Base-by-base conservation (phyloP, 2,888 invertebrate genomes). In the Chrysotoxum bicinctum region DNA sequence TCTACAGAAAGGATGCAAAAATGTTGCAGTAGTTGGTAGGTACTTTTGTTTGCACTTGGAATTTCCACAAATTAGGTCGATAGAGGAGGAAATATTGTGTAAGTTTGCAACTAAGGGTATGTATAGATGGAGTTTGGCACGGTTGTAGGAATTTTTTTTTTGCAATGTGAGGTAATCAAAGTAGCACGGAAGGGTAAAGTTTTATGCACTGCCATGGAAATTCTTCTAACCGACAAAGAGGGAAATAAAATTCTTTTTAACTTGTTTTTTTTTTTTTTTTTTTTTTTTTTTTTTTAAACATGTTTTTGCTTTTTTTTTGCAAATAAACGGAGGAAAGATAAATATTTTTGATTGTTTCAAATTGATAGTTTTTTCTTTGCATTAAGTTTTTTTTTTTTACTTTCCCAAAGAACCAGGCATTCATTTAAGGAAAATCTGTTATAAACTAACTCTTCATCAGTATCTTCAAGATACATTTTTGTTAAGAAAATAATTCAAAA, bases 21-120 rank as follows among this genome's bases (percentile, higher is more conserved):
- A 79, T 80, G 60, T 80, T 80, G 84, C 84, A 80, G 84, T 62
- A 66, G 66, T 66, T 50, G 48, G 50, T 66, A 74, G 70, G 60
- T 84, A 80, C 80, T 80, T 84, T 84, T 84, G 75, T 84, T 84
- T 84, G 84, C 70, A 84, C 84, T 84, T 84, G 84, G 84, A 80
- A 84, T 84, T 69, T 54, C 45, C 80, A 48, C 80, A 84, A 84
- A 84, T 84, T 84, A 84, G 84, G 84, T 84, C 84, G 84, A 84
- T 84, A 84, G 84, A 52, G 35, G 68, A 56, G 70, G 74, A 79
- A 74, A 70, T 74, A 83, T 74, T 35, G 69, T 78, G 43, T 64
- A 45, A 64, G 26, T 43, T 62, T 58, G 43, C 78, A 56, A 10
- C 48, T 68, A 58, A 74, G 78, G 82, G 68, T 68, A 73, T 12